A percentile compares a stretch with the other conserved stretches of the same genome.
Conservation (phyloP, 2,113 vertebrate species). For the Rattus norvegicus region DNA sequence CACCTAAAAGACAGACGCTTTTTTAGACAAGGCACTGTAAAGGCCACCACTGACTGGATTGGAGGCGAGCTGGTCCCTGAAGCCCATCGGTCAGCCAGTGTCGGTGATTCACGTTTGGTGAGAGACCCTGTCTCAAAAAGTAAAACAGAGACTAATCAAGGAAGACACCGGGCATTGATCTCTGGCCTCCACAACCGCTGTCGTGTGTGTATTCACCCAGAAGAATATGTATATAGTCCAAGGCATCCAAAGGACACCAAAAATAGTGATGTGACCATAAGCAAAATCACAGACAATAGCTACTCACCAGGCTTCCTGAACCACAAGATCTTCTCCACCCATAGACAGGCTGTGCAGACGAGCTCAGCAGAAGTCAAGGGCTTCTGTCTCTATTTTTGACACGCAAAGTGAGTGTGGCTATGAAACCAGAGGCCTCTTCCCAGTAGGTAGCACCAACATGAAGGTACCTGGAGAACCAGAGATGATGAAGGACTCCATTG, state of each 20-base stretch:
- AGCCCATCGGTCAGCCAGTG: background rate
- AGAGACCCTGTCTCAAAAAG: background rate
- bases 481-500: background rate
- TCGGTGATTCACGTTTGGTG: background rate
- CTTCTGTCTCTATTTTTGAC: background rate
- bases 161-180: background rate
- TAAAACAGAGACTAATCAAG: background rate
- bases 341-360: rapidly evolving
- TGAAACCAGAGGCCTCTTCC: background rate
- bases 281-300: background rate
- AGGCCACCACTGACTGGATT: background rate
- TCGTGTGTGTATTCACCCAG: background rate
- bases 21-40: too few relatives aligned
- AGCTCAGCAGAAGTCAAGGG: rapidly evolving
- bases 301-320: rapidly evolving
- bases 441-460: too few relatives aligned
- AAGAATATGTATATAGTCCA: background rate
- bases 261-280: background rate
- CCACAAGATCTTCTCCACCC: rapidly evolving
- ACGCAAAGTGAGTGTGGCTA: background rate
- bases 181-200: background rate
- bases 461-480: rapidly evolving
- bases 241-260: background rate
- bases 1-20: background rate
- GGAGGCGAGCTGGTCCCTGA: background rate